Evolutionary conservation across 1,140 invertebrate genomes (phyloP).

Genomic region (Bombus polaris): DNA sequence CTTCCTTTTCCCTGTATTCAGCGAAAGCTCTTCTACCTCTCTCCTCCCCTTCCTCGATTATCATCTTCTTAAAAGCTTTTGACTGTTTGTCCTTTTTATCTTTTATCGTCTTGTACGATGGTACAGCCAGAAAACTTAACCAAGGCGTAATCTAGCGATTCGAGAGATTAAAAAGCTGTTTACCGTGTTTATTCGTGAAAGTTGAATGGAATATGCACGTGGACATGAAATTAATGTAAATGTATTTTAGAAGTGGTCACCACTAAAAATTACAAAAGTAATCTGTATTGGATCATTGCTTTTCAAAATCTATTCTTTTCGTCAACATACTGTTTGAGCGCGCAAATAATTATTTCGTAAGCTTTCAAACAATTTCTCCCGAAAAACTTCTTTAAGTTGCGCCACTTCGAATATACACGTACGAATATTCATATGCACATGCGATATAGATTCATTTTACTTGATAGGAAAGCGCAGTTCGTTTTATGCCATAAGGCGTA

Average conservation of each 20-base stretch:
- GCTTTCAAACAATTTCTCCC: background rate
- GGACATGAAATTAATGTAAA: background rate
- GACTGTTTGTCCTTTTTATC: slow-evolving; percentile 52
- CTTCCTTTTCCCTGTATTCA: slow-evolving; percentile 34
- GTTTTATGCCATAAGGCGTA: slow-evolving; percentile 53
- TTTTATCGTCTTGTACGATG: slow-evolving; percentile 60
- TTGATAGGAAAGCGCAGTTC: slow-evolving; percentile 53
- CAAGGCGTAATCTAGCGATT: slow-evolving; percentile 56
- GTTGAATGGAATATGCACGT: too few relatives aligned
- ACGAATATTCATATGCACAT: background rate
- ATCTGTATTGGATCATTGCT: background rate
- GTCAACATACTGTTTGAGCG: background rate
- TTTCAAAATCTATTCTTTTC: background rate
- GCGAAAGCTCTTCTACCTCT: slow-evolving; percentile 61
- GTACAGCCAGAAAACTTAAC: slow-evolving; percentile 61
- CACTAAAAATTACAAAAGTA: background rate
- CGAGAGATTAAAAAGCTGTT: background rate
- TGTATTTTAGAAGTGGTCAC: background rate
- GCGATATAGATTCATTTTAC: slow-evolving; percentile 2
- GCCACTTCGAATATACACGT: background rate
- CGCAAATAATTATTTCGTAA: background rate
- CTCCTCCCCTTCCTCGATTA: slow-evolving; percentile 49
- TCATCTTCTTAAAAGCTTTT: slow-evolving; percentile 50
- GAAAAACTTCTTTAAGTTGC: background rate
- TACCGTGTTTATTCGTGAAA: too few relatives aligned